Conservation (phyloP, 2,888 invertebrate genomes). For the Parnassius glacialis region DNA sequence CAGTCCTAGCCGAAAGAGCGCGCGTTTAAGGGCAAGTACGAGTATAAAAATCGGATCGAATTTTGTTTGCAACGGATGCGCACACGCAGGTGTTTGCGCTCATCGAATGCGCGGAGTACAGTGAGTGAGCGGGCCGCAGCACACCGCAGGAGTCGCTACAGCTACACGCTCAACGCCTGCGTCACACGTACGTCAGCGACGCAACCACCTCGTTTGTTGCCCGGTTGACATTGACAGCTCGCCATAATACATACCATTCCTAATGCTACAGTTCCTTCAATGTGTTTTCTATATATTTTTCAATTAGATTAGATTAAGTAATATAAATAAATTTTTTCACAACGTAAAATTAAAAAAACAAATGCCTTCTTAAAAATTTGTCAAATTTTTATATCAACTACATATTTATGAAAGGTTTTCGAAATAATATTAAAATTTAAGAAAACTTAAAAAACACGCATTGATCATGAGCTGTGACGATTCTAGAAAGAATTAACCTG, state of each 20-base stretch:
- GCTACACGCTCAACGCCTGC: conserved; percentile 31
- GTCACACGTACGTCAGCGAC: conserved; percentile 41
- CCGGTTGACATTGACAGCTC: conserved; percentile 5
- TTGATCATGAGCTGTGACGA: too few species aligned
- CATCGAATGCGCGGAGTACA: conserved; percentile 53
- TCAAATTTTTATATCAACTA: too few species aligned
- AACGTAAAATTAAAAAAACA: too few species aligned
- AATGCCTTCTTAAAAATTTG: too few species aligned
- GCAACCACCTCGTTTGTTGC: conserved; percentile 21
- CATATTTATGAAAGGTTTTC: too few species aligned
- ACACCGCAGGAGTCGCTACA: conserved; percentile 25
- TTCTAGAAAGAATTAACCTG: too few species aligned
- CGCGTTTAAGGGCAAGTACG: conserved; percentile 43
- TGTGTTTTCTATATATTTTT: conserved; percentile 6
- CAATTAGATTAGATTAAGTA: too few species aligned
- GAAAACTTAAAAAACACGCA: too few species aligned
- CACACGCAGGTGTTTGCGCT: conserved; percentile 56
- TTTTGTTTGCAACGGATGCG: conserved; percentile 57
- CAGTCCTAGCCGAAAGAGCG: conserved; percentile 21
- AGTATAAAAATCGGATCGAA: conserved; percentile 64
- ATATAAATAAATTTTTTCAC: too few species aligned
- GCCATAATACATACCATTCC: not conserved
- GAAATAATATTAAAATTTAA: too few species aligned
- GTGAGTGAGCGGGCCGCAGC: conserved; percentile 47
- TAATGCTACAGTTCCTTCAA: conserved; percentile 3